Evolutionary conservation across 2,888 invertebrate species (phyloP), one percentile per base, ranked within the genome.

Genomic region (Lissonota sp.): DNA sequence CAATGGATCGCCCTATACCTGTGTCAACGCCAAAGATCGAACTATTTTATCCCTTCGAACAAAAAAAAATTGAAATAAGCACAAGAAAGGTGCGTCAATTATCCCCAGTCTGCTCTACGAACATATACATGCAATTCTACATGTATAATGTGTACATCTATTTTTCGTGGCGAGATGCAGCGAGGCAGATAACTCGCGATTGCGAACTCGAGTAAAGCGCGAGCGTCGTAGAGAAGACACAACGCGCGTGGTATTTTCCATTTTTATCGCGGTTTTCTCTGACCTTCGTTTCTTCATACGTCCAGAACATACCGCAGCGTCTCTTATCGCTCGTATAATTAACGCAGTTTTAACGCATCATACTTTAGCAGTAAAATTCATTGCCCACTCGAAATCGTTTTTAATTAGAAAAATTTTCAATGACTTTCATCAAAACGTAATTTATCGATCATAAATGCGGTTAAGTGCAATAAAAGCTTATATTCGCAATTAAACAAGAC

Each of bases 201-300:
- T 63, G 62, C 44, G 26, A 26, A 63, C 42, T 10, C 62, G 62
- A 63, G 62, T 46, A 53, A 53, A 63, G 44, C 62, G 46, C 62
- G 14, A 42, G 60, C 5, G 42, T 16, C 46, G 16, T 63, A 63
- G 62, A 63, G 62, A 63, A 26, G 37, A 44, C 62, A 63, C 26
- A 12, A 16, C 26, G 62, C 62, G 46, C 46, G 46, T 63, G 44
- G 14, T 53, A 53, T 63, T 14, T 26, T 7, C 5, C 10, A 46
- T 63, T 63, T 26, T 16, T 63, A 44, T 26, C 26, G 26, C 26
- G 26, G 26, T 26, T 26, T n/a, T 63, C 62, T 8, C 46, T 14
- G 16, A 63, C 46, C 62, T 63, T 63, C 62, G 44, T 63, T 40
- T 53, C 26, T 46, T 63, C 62, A 46, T 46, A 46, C 37, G 10